Evolutionary conservation across 1,140 invertebrate genomes (phyloP).

Genomic region (Drosophila subpulchrella): DNA sequence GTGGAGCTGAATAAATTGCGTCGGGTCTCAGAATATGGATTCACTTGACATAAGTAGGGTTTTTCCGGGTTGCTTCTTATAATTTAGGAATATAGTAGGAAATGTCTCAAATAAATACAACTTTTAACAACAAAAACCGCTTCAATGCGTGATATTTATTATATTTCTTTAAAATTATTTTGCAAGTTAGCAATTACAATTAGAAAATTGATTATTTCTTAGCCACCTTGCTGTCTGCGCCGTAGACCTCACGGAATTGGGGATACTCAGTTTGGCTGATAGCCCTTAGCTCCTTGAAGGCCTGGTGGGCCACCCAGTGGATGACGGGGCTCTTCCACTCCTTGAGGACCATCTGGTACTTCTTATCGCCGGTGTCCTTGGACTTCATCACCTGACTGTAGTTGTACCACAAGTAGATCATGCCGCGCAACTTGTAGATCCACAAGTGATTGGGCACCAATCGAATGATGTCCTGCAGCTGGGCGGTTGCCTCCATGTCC

Average conservation of each 20-base stretch:
- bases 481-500: background rate
- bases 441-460: constrained; percentile 54
- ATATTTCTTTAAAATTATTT: background rate
- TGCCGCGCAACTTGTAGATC: constrained; percentile 46
- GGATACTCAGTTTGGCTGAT: constrained; percentile 46
- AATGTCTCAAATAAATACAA: background rate
- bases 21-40: constrained; percentile 25
- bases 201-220: background rate
- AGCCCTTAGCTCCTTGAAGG: constrained; percentile 25
- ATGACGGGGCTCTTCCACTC: constrained; percentile 46
- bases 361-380: background rate
- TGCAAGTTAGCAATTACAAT: background rate
- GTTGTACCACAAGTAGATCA: constrained; percentile 53
- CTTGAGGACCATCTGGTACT: background rate
- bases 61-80: background rate
- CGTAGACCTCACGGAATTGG: background rate
- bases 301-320: constrained; percentile 66
- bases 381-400: constrained; percentile 17
- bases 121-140: too few species aligned
- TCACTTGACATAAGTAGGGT: constrained; percentile 16
- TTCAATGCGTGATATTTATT: too few species aligned
- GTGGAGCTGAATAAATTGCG: constrained; percentile 53
- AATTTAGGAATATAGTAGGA: background rate
- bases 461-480: constrained; percentile 53
- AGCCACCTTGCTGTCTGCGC: background rate